Evolutionary conservation across 2,113 vertebrate species (phyloP).

Genomic region (Halcyon malimbica): DNA sequence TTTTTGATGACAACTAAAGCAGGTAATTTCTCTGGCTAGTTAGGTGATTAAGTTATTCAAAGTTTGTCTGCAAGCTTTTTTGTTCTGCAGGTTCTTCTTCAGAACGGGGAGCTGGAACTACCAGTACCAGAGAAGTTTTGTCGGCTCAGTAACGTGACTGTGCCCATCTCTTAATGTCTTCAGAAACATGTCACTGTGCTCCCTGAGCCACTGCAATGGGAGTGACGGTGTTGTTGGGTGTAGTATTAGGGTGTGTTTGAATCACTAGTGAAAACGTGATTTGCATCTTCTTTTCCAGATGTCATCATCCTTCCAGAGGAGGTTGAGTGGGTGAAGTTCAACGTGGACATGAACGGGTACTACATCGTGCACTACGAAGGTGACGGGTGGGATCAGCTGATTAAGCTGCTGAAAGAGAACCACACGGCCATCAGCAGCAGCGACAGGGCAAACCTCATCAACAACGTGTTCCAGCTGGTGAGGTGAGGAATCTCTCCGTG

Average conservation of each 20-base stretch:
- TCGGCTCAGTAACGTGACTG: fast-evolving
- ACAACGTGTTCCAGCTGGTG: slow-evolving; percentile 89
- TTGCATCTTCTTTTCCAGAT: slow-evolving; percentile 72
- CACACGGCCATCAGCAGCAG: slow-evolving; percentile 84
- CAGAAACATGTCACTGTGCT: not conserved
- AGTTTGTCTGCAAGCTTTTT: not conserved
- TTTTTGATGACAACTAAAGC: slow-evolving; percentile 73
- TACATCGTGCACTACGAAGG: slow-evolving; percentile 90
- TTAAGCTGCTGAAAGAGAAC: slow-evolving; percentile 77
- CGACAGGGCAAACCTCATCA: slow-evolving; percentile 88
- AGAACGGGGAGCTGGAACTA: not conserved
- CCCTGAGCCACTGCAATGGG: not conserved
- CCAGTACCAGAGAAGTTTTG: not conserved
- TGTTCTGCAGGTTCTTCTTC: not conserved
- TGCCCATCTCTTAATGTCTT: not conserved
- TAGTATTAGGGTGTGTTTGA: not conserved
- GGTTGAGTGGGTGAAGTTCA: slow-evolving; percentile 92
- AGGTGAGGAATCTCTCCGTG: slow-evolving; percentile 73
- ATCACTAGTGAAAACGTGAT: not conserved
- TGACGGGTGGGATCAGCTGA: slow-evolving; percentile 84
- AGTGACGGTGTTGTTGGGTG: not conserved
- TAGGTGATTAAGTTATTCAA: not conserved
- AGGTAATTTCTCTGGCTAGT: slow-evolving; percentile 53
- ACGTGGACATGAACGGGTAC: slow-evolving; percentile 90
- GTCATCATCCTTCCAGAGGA: slow-evolving; percentile 83